phyloP scores from a whole-genome alignment of 2,113 vertebrate species.

The Pithys albifrons region DNA sequence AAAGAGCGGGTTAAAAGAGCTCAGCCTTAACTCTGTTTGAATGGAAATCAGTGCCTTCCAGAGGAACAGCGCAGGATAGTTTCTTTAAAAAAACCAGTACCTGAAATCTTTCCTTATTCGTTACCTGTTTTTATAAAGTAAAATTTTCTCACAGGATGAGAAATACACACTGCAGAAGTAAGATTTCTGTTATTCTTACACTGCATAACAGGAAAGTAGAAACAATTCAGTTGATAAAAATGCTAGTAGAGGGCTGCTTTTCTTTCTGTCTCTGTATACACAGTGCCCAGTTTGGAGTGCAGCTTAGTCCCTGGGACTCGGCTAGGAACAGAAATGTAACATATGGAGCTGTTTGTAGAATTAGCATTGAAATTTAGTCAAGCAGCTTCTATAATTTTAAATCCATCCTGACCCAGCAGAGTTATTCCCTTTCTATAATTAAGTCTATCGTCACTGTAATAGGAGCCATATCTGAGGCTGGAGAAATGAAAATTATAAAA shows the following conservation, averaged over 20 bases:
- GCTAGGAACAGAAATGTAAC: neutral
- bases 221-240: neutral
- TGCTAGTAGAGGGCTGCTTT: neutral
- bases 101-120: neutral
- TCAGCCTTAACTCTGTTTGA: neutral
- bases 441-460: neutral
- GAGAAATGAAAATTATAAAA: neutral
- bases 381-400: slow-evolving; percentile 22
- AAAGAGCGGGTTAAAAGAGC: neutral
- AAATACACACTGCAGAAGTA: neutral
- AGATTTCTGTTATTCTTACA: neutral
- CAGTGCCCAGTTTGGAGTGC: neutral
- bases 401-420: neutral
- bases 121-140: neutral
- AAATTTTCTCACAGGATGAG: neutral
- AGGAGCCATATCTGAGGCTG: neutral
- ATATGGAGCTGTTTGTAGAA: neutral
- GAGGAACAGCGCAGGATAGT: neutral
- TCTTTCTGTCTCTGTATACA: neutral
- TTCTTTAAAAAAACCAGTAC: neutral
- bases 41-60: neutral
- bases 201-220: neutral
- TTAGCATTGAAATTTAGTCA: slow-evolving; percentile 12
- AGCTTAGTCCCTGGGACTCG: neutral
- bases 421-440: neutral